phyloP scores from a whole-genome alignment of 64 coral and sea anemone genomes.

The Stichodactyla mertensii region DNA sequence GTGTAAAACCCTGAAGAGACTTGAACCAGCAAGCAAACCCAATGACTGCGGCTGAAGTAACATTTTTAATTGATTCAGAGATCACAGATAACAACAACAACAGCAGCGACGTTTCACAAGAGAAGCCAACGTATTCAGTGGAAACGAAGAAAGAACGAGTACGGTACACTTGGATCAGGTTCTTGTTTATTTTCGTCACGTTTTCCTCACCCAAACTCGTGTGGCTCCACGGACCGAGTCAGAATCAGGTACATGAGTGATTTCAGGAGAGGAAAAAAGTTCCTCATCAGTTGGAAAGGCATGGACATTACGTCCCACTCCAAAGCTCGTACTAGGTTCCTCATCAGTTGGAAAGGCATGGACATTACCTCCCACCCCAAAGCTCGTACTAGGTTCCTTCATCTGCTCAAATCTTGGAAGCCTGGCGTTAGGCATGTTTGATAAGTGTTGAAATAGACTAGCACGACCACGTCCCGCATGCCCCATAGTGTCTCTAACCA shows the following conservation, averaged over 20 bases:
- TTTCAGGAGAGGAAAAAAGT: conserved; percentile 55
- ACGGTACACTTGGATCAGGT: too few relatives aligned
- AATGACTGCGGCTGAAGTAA: too few relatives aligned
- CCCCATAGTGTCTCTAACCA: neutral
- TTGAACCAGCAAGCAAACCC: too few relatives aligned
- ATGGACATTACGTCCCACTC: conserved; percentile 10
- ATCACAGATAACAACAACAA: too few relatives aligned
- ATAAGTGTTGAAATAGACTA: conserved; percentile 23
- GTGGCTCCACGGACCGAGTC: conserved; percentile 56
- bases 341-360: conserved; percentile 69
- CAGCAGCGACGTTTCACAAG: too few relatives aligned
- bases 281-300: conserved; percentile 82
- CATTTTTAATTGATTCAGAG: too few relatives aligned
- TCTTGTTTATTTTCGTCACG: neutral
- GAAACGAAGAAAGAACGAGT: too few relatives aligned
- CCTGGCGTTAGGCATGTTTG: conserved; percentile 40
- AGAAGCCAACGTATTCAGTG: too few relatives aligned
- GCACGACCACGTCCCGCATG: conserved; percentile 62
- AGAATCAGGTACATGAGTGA: conserved; percentile 38
- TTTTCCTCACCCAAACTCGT: conserved; percentile 60
- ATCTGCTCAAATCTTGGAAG: conserved; percentile 35
- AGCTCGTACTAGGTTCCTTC: neutral
- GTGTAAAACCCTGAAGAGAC: too few relatives aligned
- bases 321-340: conserved; percentile 28
- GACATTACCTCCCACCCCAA: neutral